A percentile compares a stretch with the other conserved stretches of the same genome.
Evolutionary conservation across 2,888 invertebrate genomes (phyloP).

Genomic region (Perizoma flavofasciatum): DNA sequence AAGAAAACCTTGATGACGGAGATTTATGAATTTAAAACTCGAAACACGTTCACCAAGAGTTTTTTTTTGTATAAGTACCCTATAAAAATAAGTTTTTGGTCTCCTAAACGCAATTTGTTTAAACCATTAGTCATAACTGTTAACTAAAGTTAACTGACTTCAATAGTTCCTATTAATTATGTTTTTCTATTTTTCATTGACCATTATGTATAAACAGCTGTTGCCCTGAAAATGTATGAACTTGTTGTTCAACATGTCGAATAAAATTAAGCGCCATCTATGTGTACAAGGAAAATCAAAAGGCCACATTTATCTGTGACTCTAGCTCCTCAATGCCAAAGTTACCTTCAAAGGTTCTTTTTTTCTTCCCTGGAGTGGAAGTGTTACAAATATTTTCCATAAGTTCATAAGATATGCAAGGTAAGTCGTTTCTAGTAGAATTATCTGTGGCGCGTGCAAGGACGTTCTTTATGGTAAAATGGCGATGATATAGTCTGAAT

Average conservation of each 20-base stretch:
- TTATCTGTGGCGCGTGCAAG: slow-evolving; percentile 5
- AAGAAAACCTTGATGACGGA: slow-evolving; percentile 26
- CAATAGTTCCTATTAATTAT: slow-evolving; percentile 14
- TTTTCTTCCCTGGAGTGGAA: too few relatives aligned
- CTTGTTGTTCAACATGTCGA: not conserved
- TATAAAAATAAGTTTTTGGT: too few relatives aligned
- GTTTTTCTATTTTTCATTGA: slow-evolving; percentile 6
- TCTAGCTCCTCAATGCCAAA: too few relatives aligned
- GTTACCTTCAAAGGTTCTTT: too few relatives aligned
- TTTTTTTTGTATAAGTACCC: slow-evolving; percentile 5
- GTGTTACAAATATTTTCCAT: too few relatives aligned
- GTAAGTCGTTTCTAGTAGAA: slow-evolving; percentile 12
- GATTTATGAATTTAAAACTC: slow-evolving; percentile 21
- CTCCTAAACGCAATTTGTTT: too few relatives aligned
- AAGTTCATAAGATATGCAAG: not conserved
- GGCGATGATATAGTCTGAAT: slow-evolving; percentile 1
- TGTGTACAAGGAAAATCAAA: too few relatives aligned
- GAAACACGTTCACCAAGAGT: slow-evolving; percentile 19
- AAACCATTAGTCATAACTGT: not conserved
- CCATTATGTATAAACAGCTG: slow-evolving; percentile 11
- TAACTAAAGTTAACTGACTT: not conserved
- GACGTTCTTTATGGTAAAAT: slow-evolving; percentile 7
- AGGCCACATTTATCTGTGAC: too few relatives aligned
- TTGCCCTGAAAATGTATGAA: not conserved
- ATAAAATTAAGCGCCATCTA: not conserved